phyloP scores from a whole-genome alignment of 1,140 invertebrate species.

The Amphibalanus amphitrite region DNA sequence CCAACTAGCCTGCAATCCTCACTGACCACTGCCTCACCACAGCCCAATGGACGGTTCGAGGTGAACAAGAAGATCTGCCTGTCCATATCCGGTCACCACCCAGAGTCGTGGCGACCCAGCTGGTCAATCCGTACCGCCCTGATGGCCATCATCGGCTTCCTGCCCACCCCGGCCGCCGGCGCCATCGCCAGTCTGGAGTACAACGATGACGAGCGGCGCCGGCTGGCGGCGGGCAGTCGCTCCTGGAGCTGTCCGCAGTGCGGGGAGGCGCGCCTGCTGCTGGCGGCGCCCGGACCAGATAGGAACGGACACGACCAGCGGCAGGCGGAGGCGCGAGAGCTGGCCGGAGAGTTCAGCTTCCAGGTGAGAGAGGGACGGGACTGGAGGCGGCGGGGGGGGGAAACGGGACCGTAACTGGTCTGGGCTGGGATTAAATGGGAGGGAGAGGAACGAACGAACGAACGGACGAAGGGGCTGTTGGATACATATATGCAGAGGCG shows the following conservation, averaged over 20 bases:
- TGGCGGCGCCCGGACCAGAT: constrained; percentile 3
- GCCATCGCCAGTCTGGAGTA: constrained; percentile 84
- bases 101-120: constrained; percentile 90
- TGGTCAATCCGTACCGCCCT: constrained; percentile 91
- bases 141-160: constrained; percentile 81
- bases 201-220: constrained; percentile 57
- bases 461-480: too few species aligned
- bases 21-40: constrained; percentile 1
- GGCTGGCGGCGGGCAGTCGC: constrained; percentile 54
- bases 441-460: not conserved
- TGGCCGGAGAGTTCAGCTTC: constrained; percentile 6
- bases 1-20: too few species aligned
- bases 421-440: not conserved
- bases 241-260: constrained; percentile 9
- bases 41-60: constrained; percentile 92
- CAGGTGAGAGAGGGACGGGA: not conserved
- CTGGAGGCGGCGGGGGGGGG: not conserved
- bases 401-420: not conserved
- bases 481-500: too few species aligned
- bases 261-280: constrained; percentile 11
- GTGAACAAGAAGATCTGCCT: constrained; percentile 88
- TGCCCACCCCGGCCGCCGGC: constrained; percentile 72
- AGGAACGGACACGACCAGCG: not conserved
- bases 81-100: constrained; percentile 92
- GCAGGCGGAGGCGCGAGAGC: constrained; percentile 8